Conservation (phyloP, 2,797 vertebrate species). For the Acrocephalus scirpaceus region DNA sequence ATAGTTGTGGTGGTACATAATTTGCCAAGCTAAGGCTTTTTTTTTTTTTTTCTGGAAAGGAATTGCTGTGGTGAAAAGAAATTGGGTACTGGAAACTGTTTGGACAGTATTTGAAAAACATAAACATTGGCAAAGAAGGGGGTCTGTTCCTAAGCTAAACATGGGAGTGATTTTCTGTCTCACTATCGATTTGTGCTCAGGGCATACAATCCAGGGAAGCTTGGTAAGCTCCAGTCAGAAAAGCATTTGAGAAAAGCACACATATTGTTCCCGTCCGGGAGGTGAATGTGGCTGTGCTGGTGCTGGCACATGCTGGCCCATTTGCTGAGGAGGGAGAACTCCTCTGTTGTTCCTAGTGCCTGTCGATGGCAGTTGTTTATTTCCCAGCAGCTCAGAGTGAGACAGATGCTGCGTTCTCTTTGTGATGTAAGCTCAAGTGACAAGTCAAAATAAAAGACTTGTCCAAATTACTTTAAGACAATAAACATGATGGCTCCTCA, state of each 20-base stretch:
- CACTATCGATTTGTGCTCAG: neutral
- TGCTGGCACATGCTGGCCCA: neutral
- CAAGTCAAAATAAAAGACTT: conserved; percentile 18
- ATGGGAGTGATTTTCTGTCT: neutral
- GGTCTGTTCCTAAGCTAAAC: neutral
- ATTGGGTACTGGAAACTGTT: neutral
- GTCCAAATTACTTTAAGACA: conserved; percentile 9
- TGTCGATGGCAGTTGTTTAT: neutral
- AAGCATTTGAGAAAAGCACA: neutral
- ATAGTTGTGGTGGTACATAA: neutral
- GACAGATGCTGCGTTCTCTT: neutral
- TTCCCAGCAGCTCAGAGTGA: neutral
- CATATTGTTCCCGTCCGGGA: neutral
- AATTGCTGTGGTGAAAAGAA: neutral
- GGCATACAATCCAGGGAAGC: neutral
- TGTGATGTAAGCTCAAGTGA: conserved; percentile 29
- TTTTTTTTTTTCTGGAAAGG: neutral
- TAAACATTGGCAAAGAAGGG: neutral
- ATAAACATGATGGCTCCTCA: neutral
- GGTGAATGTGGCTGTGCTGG: neutral
- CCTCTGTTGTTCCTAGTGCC: neutral
- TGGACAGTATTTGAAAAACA: neutral
- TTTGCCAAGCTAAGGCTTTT: neutral
- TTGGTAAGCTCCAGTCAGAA: neutral
- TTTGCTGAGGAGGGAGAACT: neutral